Evolutionary conservation across 2,888 invertebrate genomes (phyloP).

Genomic region (Diarsia rubi): DNA sequence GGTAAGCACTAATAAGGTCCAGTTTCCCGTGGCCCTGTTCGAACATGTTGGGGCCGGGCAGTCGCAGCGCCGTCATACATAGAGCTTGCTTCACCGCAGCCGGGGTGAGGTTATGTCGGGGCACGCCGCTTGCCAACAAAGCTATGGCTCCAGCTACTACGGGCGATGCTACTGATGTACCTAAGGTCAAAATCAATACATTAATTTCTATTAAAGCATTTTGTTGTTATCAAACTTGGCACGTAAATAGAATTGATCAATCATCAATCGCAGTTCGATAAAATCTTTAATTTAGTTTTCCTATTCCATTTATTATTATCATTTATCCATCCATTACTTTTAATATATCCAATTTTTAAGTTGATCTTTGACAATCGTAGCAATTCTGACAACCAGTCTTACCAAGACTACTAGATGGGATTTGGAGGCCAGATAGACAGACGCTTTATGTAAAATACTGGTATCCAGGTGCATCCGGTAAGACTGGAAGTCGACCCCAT

Average conservation of each 20-base stretch:
- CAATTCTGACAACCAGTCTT: no score
- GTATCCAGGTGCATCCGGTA: no score
- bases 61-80: conserved; percentile 96
- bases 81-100: conserved; percentile 98
- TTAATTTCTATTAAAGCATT: neutral
- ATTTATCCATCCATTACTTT: no score
- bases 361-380: no score
- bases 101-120: conserved; percentile 94
- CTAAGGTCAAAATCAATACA: conserved; percentile 76
- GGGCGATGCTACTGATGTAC: conserved; percentile 99
- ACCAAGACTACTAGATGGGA: no score
- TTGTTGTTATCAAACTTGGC: neutral
- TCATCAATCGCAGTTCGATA: neutral
- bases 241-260: neutral
- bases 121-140: conserved; percentile 95
- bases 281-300: neutral
- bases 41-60: conserved; percentile 98
- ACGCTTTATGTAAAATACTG: no score
- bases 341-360: no score
- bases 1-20: conserved; percentile 97
- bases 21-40: conserved; percentile 99
- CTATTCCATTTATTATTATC: no score
- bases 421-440: no score
- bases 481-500: no score
- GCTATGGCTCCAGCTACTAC: conserved; percentile 99